Percentiles rank a stretch among this genome's conserved stretches.
Evolutionary conservation across 2,113 vertebrate genomes (phyloP).

Genomic region (Datnioides undecimradiatus): DNA sequence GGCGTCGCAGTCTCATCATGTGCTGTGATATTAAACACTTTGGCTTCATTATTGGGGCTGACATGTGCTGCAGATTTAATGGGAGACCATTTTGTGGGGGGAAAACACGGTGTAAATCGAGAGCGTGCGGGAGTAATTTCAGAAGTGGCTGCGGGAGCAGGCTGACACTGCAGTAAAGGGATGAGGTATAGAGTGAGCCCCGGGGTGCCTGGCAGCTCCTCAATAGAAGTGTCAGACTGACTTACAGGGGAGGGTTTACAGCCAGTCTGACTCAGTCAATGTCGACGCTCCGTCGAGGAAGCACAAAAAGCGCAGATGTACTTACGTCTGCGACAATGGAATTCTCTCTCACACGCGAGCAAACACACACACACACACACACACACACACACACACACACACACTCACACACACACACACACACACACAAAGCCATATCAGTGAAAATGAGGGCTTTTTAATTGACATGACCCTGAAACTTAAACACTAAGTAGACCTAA

Average conservation of each 20-base stretch:
- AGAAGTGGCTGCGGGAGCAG: constrained; percentile 47
- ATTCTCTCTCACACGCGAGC: neutral
- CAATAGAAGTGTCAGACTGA: constrained; percentile 72
- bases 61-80: constrained; percentile 54
- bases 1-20: constrained; percentile 12
- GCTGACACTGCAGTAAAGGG: constrained; percentile 72
- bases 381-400: neutral
- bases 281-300: constrained; percentile 48
- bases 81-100: constrained; percentile 45
- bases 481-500: neutral
- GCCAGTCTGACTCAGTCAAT: constrained; percentile 62
- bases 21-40: constrained; percentile 41
- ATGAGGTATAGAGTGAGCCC: constrained; percentile 66
- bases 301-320: constrained; percentile 53
- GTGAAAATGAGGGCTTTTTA: neutral
- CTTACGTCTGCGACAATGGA: constrained; percentile 48
- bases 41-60: constrained; percentile 37
- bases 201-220: constrained; percentile 57
- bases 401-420: neutral
- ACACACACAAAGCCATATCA: constrained; percentile 1
- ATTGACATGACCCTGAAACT: neutral
- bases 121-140: constrained; percentile 58
- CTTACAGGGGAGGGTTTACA: constrained; percentile 67
- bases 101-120: constrained; percentile 52
- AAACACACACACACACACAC: neutral